Conservation (phyloP, 2,797 vertebrate genomes). For the Sylvia borin region DNA sequence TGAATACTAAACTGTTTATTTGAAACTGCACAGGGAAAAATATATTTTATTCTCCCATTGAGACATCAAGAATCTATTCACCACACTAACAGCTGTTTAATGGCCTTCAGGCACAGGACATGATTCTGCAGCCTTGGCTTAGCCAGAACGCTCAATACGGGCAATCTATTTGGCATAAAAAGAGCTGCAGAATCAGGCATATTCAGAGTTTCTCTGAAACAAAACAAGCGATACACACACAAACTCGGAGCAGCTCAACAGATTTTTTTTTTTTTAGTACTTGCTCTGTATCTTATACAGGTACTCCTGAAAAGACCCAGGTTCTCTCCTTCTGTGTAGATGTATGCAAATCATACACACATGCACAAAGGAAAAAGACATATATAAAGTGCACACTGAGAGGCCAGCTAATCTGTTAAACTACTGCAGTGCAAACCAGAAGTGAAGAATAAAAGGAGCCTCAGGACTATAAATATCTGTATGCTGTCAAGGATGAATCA, state of each 20-base stretch:
- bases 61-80: constrained; percentile 57
- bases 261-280: background rate
- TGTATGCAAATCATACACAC: background rate
- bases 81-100: constrained; percentile 58
- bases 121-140: constrained; percentile 6
- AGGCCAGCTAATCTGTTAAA: background rate
- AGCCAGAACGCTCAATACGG: background rate
- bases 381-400: background rate
- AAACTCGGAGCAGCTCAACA: background rate
- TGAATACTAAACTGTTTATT: constrained; percentile 54
- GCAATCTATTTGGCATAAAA: constrained; percentile 10
- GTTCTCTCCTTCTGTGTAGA: background rate
- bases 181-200: constrained; percentile 7
- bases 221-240: background rate
- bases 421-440: background rate
- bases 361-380: background rate
- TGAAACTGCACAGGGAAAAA: constrained; percentile 31
- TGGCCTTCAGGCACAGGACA: constrained; percentile 36
- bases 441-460: background rate
- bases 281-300: background rate
- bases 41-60: constrained; percentile 40
- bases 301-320: background rate
- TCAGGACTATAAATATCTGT: constrained; percentile 10
- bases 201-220: background rate
- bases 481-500: background rate